Evolutionary conservation across 2,797 vertebrate genomes (phyloP).

Genomic region (Heterohyrax brucei): DNA sequence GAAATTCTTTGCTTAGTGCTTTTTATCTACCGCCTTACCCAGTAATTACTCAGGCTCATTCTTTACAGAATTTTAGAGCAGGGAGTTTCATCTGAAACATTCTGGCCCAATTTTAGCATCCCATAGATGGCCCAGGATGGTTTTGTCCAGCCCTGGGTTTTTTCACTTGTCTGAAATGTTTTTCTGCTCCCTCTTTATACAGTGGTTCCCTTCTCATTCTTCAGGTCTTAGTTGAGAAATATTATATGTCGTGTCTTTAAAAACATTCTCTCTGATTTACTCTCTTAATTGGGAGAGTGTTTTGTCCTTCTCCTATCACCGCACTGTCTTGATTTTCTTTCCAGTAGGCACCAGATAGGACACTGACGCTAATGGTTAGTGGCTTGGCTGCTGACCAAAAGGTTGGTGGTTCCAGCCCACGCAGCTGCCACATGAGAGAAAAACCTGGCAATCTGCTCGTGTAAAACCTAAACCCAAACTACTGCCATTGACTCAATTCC

Average conservation of each 20-base stretch:
- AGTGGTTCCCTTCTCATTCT: not conserved
- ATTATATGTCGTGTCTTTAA: constrained; percentile 4
- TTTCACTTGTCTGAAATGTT: not conserved
- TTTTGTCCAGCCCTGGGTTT: constrained; percentile 6
- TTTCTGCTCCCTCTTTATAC: not conserved
- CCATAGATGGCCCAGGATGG: not conserved
- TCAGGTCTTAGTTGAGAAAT: constrained; percentile 23
- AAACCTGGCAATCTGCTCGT: not conserved
- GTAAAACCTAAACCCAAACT: not conserved
- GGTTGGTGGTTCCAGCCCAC: not conserved
- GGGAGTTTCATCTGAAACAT: not conserved
- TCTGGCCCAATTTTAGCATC: constrained; percentile 3
- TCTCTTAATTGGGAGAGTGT: not conserved
- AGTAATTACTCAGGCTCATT: constrained; percentile 57
- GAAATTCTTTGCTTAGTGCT: constrained; percentile 52
- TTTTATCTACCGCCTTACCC: constrained; percentile 26
- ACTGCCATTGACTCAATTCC: too few species aligned
- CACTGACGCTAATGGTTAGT: not conserved
- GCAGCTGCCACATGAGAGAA: not conserved
- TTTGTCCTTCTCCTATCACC: not conserved
- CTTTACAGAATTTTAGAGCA: constrained; percentile 61
- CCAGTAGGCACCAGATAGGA: not conserved
- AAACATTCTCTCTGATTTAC: not conserved
- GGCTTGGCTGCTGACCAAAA: not conserved
- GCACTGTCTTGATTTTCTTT: constrained; percentile 18